Base-by-base conservation (phyloP, 2,797 vertebrate species). In the Onychomys leucogaster region DNA sequence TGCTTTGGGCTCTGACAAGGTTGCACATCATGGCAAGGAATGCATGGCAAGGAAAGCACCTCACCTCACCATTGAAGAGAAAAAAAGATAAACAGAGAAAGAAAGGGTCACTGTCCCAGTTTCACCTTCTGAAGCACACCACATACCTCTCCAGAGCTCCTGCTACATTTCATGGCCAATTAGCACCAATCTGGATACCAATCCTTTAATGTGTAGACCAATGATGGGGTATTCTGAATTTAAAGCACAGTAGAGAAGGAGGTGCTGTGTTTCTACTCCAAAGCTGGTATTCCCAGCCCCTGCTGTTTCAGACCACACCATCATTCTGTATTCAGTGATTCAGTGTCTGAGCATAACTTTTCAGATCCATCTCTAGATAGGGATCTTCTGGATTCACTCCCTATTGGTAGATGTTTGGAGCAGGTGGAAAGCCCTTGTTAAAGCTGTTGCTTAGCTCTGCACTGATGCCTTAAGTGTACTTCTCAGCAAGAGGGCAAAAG, bases 111-210 rank as follows among this genome's bases (percentile, higher is more conserved):
- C 14, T 37, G 55, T 8, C 14, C n/a, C 5, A 34, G 25, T n/a
- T 67, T 69, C 0, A 55, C 49, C 7, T 43, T 57, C 37, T 11
- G 7, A 6, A 71, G 6, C 16, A 75, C 2, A 52, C 2, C 67
- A 59, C 16, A 59, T 17, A 55, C 19, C n/a, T 5, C 9, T 75
- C 5, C 63, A 76, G 21, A 49, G 1, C 8, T 46, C 5, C 41
- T 59, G 32, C 52, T 75, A 41, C 3, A 13, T 5, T 14, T 57
- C 25, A 63, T 3, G 4, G 27, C 8, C 16, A 41, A 37, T 37
- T n/a, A 71, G 0, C 0, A 12, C 0, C 27, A 75, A 63, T 16
- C 3, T 52, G 0, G 21, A 43, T 13, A 52, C 14, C 3, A 25
- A 52, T 8, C 0, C 2, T 34, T 73, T 46, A 37, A 63, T 46